Conservation (phyloP, 2,113 vertebrate genomes). For the Climacteris rufus region DNA sequence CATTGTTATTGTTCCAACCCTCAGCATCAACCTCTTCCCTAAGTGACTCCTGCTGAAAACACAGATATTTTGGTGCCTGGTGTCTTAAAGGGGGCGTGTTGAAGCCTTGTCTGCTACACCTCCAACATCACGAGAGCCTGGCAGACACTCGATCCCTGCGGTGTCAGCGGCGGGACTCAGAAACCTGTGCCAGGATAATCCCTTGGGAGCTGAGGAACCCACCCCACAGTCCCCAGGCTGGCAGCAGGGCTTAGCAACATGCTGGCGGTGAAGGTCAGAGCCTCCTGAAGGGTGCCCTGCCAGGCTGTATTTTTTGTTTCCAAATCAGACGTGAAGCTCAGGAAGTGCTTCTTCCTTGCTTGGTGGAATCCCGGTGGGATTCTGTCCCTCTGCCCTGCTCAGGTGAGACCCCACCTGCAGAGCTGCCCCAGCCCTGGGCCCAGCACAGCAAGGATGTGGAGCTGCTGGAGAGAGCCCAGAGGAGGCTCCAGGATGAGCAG, state of each 20-base stretch:
- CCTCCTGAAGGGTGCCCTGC: not conserved
- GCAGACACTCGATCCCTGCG: not conserved
- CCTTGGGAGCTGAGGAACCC: not conserved
- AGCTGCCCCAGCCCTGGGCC: not conserved
- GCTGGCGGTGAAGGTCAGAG: not conserved
- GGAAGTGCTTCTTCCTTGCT: not conserved
- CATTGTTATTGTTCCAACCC: not conserved
- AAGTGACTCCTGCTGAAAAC: not conserved
- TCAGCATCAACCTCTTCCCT: not conserved
- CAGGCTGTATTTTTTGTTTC: not conserved
- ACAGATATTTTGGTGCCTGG: not conserved
- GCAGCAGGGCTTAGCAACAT: not conserved
- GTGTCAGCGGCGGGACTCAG: not conserved
- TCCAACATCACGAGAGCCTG: not conserved
- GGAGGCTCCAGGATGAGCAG: not conserved
- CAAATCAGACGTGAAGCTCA: not conserved
- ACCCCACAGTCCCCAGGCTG: not conserved
- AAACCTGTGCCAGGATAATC: not conserved
- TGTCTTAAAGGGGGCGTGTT: not conserved
- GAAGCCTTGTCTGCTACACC: not conserved
- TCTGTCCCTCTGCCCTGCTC: not conserved
- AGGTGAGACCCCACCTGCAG: not conserved
- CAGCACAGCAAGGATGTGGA: not conserved
- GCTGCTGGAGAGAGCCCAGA: not conserved
- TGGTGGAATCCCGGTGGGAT: not conserved